phyloP scores from a whole-genome alignment of 2,113 vertebrate species.

The Sinosuthora webbiana region DNA sequence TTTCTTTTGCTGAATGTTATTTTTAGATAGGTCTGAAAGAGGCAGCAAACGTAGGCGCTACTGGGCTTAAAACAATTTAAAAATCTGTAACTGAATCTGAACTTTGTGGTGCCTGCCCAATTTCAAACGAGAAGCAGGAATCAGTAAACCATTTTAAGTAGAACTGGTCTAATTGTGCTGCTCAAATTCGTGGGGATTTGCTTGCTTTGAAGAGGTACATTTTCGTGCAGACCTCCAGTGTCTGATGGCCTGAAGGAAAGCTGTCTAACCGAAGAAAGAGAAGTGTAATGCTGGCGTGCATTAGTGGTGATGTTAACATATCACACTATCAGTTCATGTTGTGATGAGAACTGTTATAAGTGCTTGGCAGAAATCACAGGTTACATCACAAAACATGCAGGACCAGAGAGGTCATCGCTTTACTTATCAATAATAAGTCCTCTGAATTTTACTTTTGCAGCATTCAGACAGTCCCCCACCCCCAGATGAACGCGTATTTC shows the following conservation, averaged over 20 bases:
- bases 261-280: slow-evolving; percentile 42
- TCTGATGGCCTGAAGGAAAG: slow-evolving; percentile 57
- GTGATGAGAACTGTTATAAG: slow-evolving; percentile 54
- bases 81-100: background rate
- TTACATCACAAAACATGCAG: slow-evolving; percentile 43
- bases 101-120: background rate
- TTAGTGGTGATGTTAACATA: slow-evolving; percentile 54
- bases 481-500: background rate
- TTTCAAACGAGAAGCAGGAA: background rate
- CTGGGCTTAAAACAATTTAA: background rate
- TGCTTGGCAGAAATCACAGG: slow-evolving; percentile 57
- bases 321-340: slow-evolving; percentile 62
- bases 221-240: slow-evolving; percentile 28
- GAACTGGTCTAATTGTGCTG: background rate
- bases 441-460: slow-evolving; percentile 13
- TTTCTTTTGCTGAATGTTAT: slow-evolving; percentile 1
- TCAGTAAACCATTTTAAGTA: background rate
- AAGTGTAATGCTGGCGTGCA: slow-evolving; percentile 56
- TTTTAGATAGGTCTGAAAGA: slow-evolving; percentile 11
- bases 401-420: slow-evolving; percentile 26
- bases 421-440: slow-evolving; percentile 50
- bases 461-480: background rate
- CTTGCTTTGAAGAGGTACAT: slow-evolving; percentile 3
- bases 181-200: background rate
- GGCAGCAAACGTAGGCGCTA: background rate